Evolutionary conservation across 2,888 invertebrate genomes (phyloP), one percentile per base, ranked within the genome.

Genomic region (Ditula angustiorana): DNA sequence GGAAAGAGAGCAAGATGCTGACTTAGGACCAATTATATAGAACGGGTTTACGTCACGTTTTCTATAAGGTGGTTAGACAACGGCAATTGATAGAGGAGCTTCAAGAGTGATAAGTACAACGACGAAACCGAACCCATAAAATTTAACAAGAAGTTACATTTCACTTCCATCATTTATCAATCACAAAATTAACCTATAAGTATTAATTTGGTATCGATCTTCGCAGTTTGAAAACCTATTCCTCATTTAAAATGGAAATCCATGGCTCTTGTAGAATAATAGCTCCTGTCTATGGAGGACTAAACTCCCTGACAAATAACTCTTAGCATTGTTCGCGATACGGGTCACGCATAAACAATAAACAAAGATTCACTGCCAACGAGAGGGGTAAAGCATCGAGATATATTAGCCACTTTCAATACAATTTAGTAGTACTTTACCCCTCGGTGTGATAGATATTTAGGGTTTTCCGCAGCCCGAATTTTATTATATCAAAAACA

Each of bases 261-360:
- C 58, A 52, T 46, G 58, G 63, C 58, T 58, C 53, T 53, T 47
- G 46, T 53, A 53, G 64, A 64, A 64, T 64, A 64, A 64, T 64
- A 59, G 64, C 59, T 16, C 16, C 64, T 47, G 58, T 64, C 64
- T 59, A 59, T 47, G 46, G 30, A 37, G 53, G 59, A 53, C 64
- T 59, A 59, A 64, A 64, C 52, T 64, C 53, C 58, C 47, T 59
- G 58, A 59, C 64, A 64, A 64, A 64, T 64, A 59, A 59, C 59
- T 56, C 55, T 58, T 35, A 35, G 46, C 46, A 64, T 64, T 64
- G 64, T 64, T 59, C 23, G 21, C 52, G 58, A 46, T 58, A 52
- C 52, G 63, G 58, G 53, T 64, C 47, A 64, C 35, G 52, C 64
- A 59, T 59, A 59, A 64, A 59, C 64, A 53, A 64, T 64, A 64